Percentiles rank a stretch among this genome's conserved stretches.
Conservation (phyloP, 1,140 invertebrate species). For the Thaumetopoea pityocampa region DNA sequence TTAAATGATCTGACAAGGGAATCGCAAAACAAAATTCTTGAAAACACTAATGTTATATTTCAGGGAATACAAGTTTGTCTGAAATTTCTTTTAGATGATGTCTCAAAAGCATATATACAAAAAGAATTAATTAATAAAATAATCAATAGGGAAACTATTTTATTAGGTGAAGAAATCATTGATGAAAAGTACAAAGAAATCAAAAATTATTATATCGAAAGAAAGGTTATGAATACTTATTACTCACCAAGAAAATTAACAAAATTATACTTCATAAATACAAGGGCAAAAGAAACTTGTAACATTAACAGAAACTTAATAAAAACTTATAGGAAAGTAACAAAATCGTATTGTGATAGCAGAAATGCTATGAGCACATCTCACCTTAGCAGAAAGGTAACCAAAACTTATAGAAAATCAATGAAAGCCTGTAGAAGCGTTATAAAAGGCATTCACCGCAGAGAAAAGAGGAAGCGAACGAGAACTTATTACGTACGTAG, state of each 20-base stretch:
- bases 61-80: constrained; percentile 4
- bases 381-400: no score
- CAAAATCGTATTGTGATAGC: not conserved
- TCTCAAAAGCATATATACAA: not conserved
- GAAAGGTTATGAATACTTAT: not conserved
- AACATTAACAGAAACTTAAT: no score
- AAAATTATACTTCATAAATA: no score
- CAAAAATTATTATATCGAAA: constrained; percentile 6
- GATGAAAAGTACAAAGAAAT: constrained; percentile 2
- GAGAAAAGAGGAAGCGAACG: no score
- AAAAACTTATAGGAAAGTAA: no score
- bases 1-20: constrained; percentile 6
- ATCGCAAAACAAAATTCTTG: constrained; percentile 2
- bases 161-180: not conserved
- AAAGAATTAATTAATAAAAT: constrained; percentile 1
- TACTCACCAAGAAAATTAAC: no score
- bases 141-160: constrained; percentile 3
- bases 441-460: no score
- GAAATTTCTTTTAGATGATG: not conserved
- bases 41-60: not conserved
- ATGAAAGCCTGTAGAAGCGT: no score
- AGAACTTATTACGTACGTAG: no score
- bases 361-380: not conserved
- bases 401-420: no score
- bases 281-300: no score